phyloP scores from a whole-genome alignment of 1,140 invertebrate species.

The Lasaia peninsularis region DNA sequence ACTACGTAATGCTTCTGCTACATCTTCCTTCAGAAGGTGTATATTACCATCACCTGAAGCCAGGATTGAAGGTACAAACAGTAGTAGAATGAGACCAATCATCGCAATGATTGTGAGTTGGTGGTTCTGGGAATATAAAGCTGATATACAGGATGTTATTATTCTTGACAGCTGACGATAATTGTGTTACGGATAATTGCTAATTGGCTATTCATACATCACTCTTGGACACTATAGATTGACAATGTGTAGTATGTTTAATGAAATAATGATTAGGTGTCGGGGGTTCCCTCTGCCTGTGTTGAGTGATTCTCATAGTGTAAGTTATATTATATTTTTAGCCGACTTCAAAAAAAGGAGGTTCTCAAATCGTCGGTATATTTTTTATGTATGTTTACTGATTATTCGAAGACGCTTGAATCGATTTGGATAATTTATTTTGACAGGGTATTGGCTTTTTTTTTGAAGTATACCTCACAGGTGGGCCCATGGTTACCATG shows the following conservation, averaged over 20 bases:
- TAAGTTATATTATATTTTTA: no score
- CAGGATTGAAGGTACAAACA: slow-evolving; percentile 26
- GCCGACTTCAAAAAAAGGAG: no score
- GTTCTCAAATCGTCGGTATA: no score
- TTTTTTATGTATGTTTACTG: no score
- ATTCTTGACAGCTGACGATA: slow-evolving; percentile 42
- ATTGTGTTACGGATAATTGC: slow-evolving; percentile 11
- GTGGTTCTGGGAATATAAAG: slow-evolving; percentile 18
- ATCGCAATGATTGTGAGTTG: slow-evolving; percentile 28
- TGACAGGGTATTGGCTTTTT: no score
- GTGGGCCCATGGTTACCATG: no score
- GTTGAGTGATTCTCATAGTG: no score
- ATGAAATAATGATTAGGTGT: background rate
- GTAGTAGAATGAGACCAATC: slow-evolving; percentile 27
- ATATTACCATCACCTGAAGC: slow-evolving; percentile 57
- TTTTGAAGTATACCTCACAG: no score
- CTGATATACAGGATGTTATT: slow-evolving; percentile 37
- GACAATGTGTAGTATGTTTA: background rate
- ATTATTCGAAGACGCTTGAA: no score
- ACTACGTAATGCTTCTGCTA: slow-evolving; percentile 40
- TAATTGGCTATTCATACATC: slow-evolving; percentile 3
- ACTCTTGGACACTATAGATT: background rate
- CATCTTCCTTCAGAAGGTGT: slow-evolving; percentile 54
- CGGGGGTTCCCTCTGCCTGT: background rate
- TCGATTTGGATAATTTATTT: no score